These are phyloP conservation scores for Cataglyphis livida DNA, from an alignment of 2,888 invertebrate genomes.

Conservation along the genomic window DNA sequence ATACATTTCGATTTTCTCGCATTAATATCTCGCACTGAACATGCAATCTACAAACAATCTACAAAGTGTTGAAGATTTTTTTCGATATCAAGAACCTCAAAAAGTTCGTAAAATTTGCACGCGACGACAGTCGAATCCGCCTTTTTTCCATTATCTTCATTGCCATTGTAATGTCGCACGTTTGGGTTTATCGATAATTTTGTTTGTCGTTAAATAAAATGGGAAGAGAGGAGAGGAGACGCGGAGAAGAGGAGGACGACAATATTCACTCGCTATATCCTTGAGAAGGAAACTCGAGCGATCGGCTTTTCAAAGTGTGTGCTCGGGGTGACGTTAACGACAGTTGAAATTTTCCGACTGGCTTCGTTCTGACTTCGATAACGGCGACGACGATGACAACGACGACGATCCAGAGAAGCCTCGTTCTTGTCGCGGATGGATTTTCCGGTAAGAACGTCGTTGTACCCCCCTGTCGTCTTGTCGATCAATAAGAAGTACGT, in stretches of 20 bases:
- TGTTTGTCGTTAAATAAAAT: conserved; percentile 32
- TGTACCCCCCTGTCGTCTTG: conserved; percentile 35
- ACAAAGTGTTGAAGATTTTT: neutral
- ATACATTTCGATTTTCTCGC: neutral
- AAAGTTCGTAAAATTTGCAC: conserved; percentile 3
- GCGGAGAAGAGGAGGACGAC: neutral
- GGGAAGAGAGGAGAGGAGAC: neutral
- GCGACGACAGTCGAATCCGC: neutral
- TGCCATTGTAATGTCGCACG: conserved; percentile 3
- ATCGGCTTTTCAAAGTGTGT: conserved; percentile 20
- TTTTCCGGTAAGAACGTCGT: conserved; percentile 40
- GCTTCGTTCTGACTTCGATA: conserved; percentile 33
- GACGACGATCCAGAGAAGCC: neutral
- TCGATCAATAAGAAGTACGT: conserved; percentile 56
- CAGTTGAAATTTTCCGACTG: conserved; percentile 38
- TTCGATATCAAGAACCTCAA: conserved; percentile 1
- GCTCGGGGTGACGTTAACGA: conserved; percentile 1
- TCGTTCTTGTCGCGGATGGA: conserved; percentile 2
- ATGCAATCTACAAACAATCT: conserved; percentile 14
- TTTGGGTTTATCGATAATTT: conserved; percentile 42
- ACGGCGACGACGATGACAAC: conserved; percentile 34
- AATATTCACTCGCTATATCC: neutral
- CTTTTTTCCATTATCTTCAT: conserved; percentile 37
- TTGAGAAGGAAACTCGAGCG: neutral
- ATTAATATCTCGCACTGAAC: conserved; percentile 29